Evolutionary conservation across 2,797 vertebrate genomes (phyloP), one percentile per base, ranked within the genome.

Genomic region (Dipus sagitta): DNA sequence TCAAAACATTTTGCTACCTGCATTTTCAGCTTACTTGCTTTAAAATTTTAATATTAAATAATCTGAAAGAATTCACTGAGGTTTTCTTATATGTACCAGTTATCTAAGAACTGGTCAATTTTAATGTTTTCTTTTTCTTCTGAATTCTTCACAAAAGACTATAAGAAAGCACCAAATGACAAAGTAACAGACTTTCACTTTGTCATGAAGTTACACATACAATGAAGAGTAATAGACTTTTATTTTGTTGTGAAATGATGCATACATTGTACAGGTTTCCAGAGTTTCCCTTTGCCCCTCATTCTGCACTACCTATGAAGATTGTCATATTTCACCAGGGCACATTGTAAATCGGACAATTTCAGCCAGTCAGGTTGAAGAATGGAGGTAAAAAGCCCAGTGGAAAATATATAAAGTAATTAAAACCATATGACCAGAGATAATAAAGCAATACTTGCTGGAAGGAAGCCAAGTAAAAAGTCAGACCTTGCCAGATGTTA

Each of bases 401-500:
- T 67, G 79, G 2, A 97, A 97, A 97, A 94, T 91, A 96, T 88
- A 92, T 94, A 97, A 97, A 96, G 0, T 96, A 98, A 98, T 97
- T 95, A 97, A 98, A 98, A 97, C 94, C 96, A 98, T 97, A 95
- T 21, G 60, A 97, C 85, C 91, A 4, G 0, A 96, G 86, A 94
- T 90, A 97, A 64, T 80, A 95, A 68, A 64, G 87, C 94, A 94
- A 96, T 92, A 89, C 82, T 68, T 28, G 60, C 1, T 93, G 91
- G 93, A 88, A 86, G 80, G 88, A 96, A 80, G 94, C 96, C 91
- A 96, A 97, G 70, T 81, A 32, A 91, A 92, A 89, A 89, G 88
- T 94, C 90, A 94, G 91, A 77, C 62, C 64, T 58, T 71, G 89
- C 84, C 86, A 90, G 92, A 92, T 23, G 30, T 94, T 65, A 80